These are phyloP conservation scores for Anguilla rostrata DNA, from an alignment of 2,113 vertebrate species.

Conservation along the genomic window DNA sequence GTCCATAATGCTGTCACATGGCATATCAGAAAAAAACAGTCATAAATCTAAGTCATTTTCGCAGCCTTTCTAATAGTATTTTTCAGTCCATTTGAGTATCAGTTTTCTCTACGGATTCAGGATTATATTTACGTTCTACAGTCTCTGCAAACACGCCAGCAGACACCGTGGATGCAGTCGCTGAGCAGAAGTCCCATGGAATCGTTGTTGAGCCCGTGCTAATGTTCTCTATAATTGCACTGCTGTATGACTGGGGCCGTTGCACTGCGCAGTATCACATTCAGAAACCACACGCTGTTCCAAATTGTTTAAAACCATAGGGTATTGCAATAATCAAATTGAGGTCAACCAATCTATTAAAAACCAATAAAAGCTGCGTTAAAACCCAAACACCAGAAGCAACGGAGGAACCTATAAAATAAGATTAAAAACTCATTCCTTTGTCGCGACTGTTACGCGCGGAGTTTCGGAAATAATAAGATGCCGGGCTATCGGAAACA, in stretches of 20 bases:
- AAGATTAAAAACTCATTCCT: conserved; percentile 49
- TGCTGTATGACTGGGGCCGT: conserved; percentile 27
- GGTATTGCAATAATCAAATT: conserved; percentile 43
- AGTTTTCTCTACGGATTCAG: background rate
- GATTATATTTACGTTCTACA: background rate
- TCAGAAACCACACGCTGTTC: conserved; percentile 36
- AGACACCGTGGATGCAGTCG: background rate
- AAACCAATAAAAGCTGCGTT: conserved; percentile 49
- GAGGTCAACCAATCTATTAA: conserved; percentile 48
- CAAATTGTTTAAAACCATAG: conserved; percentile 41
- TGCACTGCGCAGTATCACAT: conserved; percentile 25
- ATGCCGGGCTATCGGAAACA: conserved; percentile 39
- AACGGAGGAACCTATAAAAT: conserved; percentile 45
- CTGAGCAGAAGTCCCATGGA: background rate
- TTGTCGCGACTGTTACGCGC: conserved; percentile 39
- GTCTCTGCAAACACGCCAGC: background rate
- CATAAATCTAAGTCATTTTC: background rate
- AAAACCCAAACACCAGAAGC: conserved; percentile 47
- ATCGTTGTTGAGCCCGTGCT: background rate
- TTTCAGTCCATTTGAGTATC: background rate
- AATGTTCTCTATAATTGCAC: conserved; percentile 13
- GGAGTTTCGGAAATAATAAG: conserved; percentile 34
- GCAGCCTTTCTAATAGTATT: background rate
- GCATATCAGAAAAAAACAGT: background rate
- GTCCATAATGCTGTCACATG: background rate